Evolutionary conservation across 2,888 invertebrate species (phyloP).

Genomic region (Dendrolimus pini): DNA sequence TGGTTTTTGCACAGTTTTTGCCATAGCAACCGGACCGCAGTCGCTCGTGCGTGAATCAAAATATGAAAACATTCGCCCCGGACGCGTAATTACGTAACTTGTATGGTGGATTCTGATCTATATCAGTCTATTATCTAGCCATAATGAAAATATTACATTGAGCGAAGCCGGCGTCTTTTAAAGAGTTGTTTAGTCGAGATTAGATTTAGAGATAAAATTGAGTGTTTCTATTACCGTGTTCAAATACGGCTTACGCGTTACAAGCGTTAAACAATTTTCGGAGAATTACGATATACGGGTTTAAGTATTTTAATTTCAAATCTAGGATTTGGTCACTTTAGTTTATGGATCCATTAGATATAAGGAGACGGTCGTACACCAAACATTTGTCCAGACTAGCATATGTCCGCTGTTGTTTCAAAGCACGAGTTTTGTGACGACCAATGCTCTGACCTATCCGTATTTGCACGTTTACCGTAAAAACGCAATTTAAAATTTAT

Average conservation of each 20-base stretch:
- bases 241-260: neutral
- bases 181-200: constrained; percentile 21
- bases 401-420: too few relatives aligned
- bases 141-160: neutral
- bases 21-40: constrained; percentile 18
- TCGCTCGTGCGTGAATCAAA: constrained; percentile 47
- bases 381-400: too few relatives aligned
- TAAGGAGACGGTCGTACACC: too few relatives aligned
- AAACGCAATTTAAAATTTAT: too few relatives aligned
- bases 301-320: neutral
- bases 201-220: constrained; percentile 27
- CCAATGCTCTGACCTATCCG: too few relatives aligned
- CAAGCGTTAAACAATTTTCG: neutral
- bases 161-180: constrained; percentile 23
- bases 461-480: too few relatives aligned
- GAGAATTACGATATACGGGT: neutral
- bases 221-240: constrained; percentile 10
- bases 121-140: neutral
- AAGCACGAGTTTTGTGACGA: too few relatives aligned
- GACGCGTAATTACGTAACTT: constrained; percentile 23
- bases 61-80: constrained; percentile 32
- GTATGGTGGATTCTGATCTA: neutral
- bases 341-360: too few relatives aligned
- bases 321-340: too few relatives aligned
- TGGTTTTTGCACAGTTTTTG: constrained; percentile 25